Base-by-base conservation (phyloP, 2,888 invertebrate species). In the Octodonta nipae region DNA sequence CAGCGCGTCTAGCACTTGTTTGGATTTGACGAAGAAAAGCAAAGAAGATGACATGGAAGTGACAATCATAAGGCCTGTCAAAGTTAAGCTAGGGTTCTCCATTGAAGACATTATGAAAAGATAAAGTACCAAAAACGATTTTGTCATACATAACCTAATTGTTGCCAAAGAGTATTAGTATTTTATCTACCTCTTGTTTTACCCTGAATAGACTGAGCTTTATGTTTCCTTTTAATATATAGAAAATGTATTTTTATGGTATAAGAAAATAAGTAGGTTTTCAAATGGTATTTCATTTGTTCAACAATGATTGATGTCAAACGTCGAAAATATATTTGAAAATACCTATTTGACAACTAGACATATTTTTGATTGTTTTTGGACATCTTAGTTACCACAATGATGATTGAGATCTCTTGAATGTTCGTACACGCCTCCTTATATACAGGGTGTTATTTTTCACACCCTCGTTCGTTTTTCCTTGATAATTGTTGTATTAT, bases 41-140 rank as follows among this genome's bases (percentile, higher is more conserved):
- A 40, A 41, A 15, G 33, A 30, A 8, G 31, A 34, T 2, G 32
- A 17, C 12, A 41, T 32, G 7, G 26, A 34, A 8, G 34, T 30
- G 3, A 34, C 15, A 7, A 26, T 26, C 13, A 30, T 35, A 6
- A 44, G 42, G 13, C 44, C 41, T 14, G 65, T 66, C 5, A 73
- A 69, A 46, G 67, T 67, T 38, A 55, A 69, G 14, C 62, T 81
- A 41, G 86, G 86, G 1, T 87, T 87, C 63, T 80, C 80, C 46
- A 87, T 87, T 62, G 86, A 83, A 50, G 86, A 87, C 53, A 87
- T 87, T 43, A 83, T 87, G 83, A 81, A 77, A 59, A 77, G 84
- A 65, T 84, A 76, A 44, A 29, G 27, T 33, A 14, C 32, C 32
- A 15, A n/a, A 12, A 20, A 27, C 24, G 13, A 11, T 15, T 26